phyloP scores from a whole-genome alignment of 2,797 vertebrate species.

The Cryptoprocta ferox region DNA sequence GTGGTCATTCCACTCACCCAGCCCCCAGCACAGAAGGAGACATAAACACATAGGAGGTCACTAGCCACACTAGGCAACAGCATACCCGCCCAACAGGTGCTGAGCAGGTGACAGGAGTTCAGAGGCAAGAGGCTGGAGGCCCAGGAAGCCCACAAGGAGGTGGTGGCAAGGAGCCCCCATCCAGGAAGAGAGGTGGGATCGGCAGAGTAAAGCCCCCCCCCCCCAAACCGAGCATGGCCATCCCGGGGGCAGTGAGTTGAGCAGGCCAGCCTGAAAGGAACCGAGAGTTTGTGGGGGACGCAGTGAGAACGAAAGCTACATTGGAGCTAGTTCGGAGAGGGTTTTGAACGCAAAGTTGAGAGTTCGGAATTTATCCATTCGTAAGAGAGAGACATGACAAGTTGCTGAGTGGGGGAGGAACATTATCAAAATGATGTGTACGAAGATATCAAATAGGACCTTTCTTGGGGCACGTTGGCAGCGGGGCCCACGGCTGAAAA shows the following conservation, averaged over 20 bases:
- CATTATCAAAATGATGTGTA: not conserved
- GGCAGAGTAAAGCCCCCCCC: not conserved
- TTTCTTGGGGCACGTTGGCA: not conserved
- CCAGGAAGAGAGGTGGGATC: not conserved
- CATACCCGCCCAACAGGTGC: not conserved
- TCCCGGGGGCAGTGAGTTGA: not conserved
- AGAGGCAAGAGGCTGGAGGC: not conserved
- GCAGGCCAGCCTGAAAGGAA: not conserved
- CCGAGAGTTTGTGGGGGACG: not conserved
- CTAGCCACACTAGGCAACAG: not conserved
- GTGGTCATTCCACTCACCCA: not conserved
- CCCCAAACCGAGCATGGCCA: not conserved
- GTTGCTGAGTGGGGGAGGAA: not conserved
- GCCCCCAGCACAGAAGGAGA: not conserved
- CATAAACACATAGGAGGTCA: not conserved
- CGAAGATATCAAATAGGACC: not conserved
- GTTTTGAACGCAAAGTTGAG: not conserved
- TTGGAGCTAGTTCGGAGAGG: not conserved
- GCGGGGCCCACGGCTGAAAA: not conserved
- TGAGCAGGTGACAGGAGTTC: not conserved
- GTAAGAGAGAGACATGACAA: not conserved
- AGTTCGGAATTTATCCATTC: not conserved
- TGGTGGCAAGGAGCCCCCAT: not conserved
- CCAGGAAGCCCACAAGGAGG: not conserved
- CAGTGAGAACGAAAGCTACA: not conserved